Evolutionary conservation across 2,888 invertebrate genomes (phyloP), one percentile per base, ranked within the genome.

Genomic region (Operophtera brumata): DNA sequence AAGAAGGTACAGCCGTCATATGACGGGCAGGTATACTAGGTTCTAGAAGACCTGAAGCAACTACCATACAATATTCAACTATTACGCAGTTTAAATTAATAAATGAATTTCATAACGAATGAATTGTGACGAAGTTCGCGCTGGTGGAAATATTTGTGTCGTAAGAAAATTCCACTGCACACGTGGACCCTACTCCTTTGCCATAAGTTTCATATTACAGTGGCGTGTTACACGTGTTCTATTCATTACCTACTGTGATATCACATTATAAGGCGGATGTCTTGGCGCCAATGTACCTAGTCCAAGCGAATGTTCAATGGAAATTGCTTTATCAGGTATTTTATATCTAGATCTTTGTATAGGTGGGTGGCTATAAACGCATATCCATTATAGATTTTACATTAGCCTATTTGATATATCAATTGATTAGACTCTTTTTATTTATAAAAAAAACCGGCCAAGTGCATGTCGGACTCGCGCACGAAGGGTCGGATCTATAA

Each of bases 261-360:
- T 57, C 46, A 57, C 37, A 40, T 30, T 46, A 41, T 37, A 41
- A 54, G 44, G 49, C 57, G 54, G 56, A 60, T 61, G 47, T 59
- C 37, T 37, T 55, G 57, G 57, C 61, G 59, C 59, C 53, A 42
- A 47, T 26, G 49, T 45, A 20, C 20, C 20, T 20, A 51, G 54
- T 51, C 35, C 42, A 36, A 51, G 39, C 35, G 42, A 50, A 44
- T 46, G 47, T 42, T 37, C 35, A 13, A 51, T 46, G n/a, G 28
- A 28, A 41, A 41, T 28, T 25, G 25, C 25, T 20, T 25, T 40
- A 40, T 20, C 25, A n/a, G 20, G 14, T 14, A 20, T 20, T 20
- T 20, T 20, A 20, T 20, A 20, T 3, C 20, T 20, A 20, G 20
- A 20, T 20, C 20, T 37, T 37, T 37, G 14, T 37, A 14, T 8